Percentiles rank a stretch among this genome's conserved stretches.
Evolutionary conservation across 2,888 invertebrate genomes (phyloP).

Genomic region (Eledone cirrhosa): DNA sequence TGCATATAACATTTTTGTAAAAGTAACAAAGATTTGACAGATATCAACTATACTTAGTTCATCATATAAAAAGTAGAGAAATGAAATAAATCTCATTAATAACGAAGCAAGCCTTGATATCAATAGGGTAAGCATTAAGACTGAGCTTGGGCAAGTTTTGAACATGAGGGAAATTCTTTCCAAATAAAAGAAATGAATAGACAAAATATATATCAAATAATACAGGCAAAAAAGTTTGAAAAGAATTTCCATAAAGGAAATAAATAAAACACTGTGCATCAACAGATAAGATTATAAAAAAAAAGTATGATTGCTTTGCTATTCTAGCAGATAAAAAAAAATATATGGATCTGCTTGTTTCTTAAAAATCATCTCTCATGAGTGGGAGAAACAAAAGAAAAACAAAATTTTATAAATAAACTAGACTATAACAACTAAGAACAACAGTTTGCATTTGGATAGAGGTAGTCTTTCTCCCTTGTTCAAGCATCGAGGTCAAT

Average conservation of each 20-base stretch:
- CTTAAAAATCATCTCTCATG: conserved; percentile 1
- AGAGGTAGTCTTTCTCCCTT: background rate
- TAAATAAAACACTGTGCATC: background rate
- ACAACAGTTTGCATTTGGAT: background rate
- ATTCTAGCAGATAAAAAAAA: conserved; percentile 20
- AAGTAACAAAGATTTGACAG: too few species aligned
- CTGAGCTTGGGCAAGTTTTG: too few species aligned
- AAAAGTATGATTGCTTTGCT: conserved; percentile 21
- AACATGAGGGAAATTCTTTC: background rate
- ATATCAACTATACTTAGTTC: too few species aligned
- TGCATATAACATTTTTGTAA: too few species aligned
- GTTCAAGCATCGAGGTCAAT: conserved; percentile 8
- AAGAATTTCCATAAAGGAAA: background rate
- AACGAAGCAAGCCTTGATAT: too few species aligned
- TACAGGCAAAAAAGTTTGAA: background rate
- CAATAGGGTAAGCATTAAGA: too few species aligned
- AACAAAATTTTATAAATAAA: background rate
- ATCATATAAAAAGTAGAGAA: too few species aligned
- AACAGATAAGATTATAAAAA: background rate
- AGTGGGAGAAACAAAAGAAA: background rate
- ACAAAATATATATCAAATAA: background rate
- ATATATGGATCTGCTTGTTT: conserved; percentile 5
- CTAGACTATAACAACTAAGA: background rate
- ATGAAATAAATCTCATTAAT: too few species aligned
- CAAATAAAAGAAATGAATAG: conserved; percentile 21